Base-by-base conservation (phyloP, 2,113 vertebrate species). In the Podocnemis expansa region DNA sequence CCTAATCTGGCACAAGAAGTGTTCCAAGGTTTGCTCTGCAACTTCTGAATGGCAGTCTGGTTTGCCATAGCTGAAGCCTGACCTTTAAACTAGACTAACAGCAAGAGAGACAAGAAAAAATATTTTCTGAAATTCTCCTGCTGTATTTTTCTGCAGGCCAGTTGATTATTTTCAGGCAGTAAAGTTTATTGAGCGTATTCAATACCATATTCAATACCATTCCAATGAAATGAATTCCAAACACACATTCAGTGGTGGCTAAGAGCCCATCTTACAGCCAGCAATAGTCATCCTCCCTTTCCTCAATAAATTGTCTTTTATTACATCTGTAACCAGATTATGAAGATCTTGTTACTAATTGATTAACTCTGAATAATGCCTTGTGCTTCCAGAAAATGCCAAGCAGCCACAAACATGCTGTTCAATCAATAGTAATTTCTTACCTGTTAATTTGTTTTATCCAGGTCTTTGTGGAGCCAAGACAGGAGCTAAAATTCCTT, bases 331-430 rank as follows among this genome's bases (percentile, higher is more conserved):
- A 93, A 96, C 43, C 88, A 78, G 76, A 94, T 94, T 95, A 96
- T 90, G 80, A 89, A 93, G 96, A 87, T 85, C 93, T 91, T 91
- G 85, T 91, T 95, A 85, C n/a, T 93, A 96, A 96, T 93, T 95
- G 93, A 96, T 93, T 95, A 96, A 83, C 86, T 93, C 60, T 87
- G 76, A 93, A 91, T 94, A 95, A 94, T 70, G 13, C 41, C 85
- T 58, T 60, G 45, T 19, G 16, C 80, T 93, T 93, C 80, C 91
- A 85, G 79, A 95, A 78, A 89, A 93, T 19, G 19, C 79, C 88
- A 95, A 87, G 75, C 41, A 91, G 70, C 47, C 80, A 3, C 38
- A 91, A 94, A 80, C 88, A 87, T 47, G 91, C 78, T 0, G 2
- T 16, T 90, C 80, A 93, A 96, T 96, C 94, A 93, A 94, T 93